Base-by-base conservation (phyloP, 2,888 invertebrate species). In the Polyommatus iphigenia region DNA sequence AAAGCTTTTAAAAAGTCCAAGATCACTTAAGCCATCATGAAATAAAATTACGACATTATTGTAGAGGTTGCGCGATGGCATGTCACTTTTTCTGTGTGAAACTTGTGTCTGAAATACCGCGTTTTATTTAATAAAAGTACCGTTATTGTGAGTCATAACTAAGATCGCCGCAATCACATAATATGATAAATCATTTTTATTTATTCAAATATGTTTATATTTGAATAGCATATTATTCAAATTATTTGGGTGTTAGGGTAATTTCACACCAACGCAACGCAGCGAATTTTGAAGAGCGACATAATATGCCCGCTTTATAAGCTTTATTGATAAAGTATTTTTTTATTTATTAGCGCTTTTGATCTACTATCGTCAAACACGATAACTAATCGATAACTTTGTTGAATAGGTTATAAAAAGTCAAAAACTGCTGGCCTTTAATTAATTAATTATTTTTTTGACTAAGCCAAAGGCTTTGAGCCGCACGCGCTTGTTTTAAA, bases 31-130 rank as follows among this genome's bases (percentile, higher is more conserved):
- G 46, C 46, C 75, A 75, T 67, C 67, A 72, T 75, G 50, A 75
- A 75, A 54, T 75, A 54, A 73, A 73, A 73, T 73, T 73, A 73
- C 73, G 75, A 75, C 50, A 46, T 41, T 73, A 73, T 73, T 73
- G 46, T 75, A 29, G 54, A 75, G 75, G 46, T 50, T 29, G 18
- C 75, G 46, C 75, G 24, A 29, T 54, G 18, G 24, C 50, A 75
- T 54, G 50, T 29, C 54, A 18, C 75, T 54, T 75, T 73, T 73
- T 73, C 73, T 73, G 75, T 75, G 75, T 75, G 75, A 75, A 75
- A 75, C 75, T 24, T 75, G 18, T 75, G 29, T 75, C 54, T 75
- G 24, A 54, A 50, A 54, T 73, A 73, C 41, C 41, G 46, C 5
- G 46, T 46, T 54, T 46, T 50, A 75, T 75, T 75, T 24, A 73